phyloP scores from a whole-genome alignment of 30 jellyfish, hydroid and myxozoan genomes.

The Phacellophora camtschatica region DNA sequence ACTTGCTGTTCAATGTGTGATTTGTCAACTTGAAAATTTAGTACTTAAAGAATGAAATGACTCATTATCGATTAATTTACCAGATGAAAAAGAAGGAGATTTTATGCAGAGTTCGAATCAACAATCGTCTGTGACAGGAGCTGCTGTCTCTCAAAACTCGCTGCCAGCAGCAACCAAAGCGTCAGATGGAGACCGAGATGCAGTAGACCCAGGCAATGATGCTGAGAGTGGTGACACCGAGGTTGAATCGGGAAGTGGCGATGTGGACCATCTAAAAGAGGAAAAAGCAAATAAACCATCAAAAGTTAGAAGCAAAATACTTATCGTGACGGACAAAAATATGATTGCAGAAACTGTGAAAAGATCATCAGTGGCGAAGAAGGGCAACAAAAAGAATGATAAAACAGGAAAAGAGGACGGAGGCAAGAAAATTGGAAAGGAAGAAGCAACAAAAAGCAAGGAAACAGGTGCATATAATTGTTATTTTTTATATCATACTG shows the following conservation, averaged over 20 bases:
- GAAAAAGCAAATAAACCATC: slow-evolving; percentile 45
- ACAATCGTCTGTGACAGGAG: slow-evolving; percentile 42
- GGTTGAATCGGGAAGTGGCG: slow-evolving; percentile 30
- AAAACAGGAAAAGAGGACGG: not conserved
- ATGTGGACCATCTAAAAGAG: slow-evolving; percentile 2
- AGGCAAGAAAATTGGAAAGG: not conserved
- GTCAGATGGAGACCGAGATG: slow-evolving; percentile 21
- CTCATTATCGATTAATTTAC: too few species aligned
- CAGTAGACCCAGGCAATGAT: not conserved
- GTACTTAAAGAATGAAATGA: too few species aligned
- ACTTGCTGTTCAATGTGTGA: too few species aligned
- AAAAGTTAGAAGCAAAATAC: slow-evolving; percentile 33
- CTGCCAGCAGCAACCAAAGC: slow-evolving; percentile 68
- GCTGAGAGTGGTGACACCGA: slow-evolving; percentile 37
- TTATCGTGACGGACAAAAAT: slow-evolving; percentile 37
- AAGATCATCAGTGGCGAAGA: slow-evolving; percentile 29
- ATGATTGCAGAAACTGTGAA: slow-evolving; percentile 68
- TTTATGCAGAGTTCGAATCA: not conserved
- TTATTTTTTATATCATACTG: too few species aligned
- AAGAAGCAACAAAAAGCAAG: too few species aligned
- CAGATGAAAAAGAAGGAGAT: too few species aligned
- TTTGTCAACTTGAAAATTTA: too few species aligned
- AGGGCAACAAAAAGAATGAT: not conserved
- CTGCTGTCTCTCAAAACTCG: slow-evolving; percentile 48
- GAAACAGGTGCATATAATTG: too few species aligned